A percentile compares a stretch with the other conserved stretches of the same genome.
Conservation (phyloP, 2,888 invertebrate genomes). For the Allophyes oxyacanthae region DNA sequence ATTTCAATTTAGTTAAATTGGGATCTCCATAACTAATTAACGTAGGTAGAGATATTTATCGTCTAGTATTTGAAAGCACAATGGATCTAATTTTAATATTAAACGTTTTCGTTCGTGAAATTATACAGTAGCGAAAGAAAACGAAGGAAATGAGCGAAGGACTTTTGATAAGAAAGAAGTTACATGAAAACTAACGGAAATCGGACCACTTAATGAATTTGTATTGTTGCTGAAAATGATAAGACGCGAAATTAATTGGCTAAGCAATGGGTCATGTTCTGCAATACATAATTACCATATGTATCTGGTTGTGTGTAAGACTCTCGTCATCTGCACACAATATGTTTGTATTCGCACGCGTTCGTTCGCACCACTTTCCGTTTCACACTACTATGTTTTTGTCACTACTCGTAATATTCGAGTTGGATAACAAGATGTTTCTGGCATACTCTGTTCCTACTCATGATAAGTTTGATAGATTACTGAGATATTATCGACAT, state of each 20-base stretch:
- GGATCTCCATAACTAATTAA: slow-evolving; percentile 29
- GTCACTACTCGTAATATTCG: slow-evolving; percentile 33
- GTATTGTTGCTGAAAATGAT: slow-evolving; percentile 34
- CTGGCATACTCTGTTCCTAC: slow-evolving; percentile 46
- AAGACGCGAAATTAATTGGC: slow-evolving; percentile 28
- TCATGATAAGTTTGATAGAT: slow-evolving; percentile 57
- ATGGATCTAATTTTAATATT: slow-evolving; percentile 16
- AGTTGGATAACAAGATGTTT: slow-evolving; percentile 61
- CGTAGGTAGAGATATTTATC: slow-evolving; percentile 25
- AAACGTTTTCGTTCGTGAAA: slow-evolving; percentile 34
- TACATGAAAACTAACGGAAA: slow-evolving; percentile 57
- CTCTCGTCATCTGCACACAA: slow-evolving; percentile 70
- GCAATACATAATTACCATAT: slow-evolving; percentile 42
- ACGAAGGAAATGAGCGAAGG: slow-evolving; percentile 59
- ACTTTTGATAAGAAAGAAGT: slow-evolving; percentile 58
- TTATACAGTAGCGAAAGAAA: slow-evolving; percentile 39
- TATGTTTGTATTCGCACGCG: slow-evolving; percentile 77
- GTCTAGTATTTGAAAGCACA: slow-evolving; percentile 18
- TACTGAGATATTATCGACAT: slow-evolving; percentile 48
- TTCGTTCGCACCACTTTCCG: slow-evolving; percentile 79
- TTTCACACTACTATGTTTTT: slow-evolving; percentile 70
- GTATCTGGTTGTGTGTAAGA: slow-evolving; percentile 43
- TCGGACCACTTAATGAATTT: slow-evolving; percentile 46
- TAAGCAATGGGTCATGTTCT: slow-evolving; percentile 26
- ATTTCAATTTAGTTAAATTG: slow-evolving; percentile 44